phyloP scores from a whole-genome alignment of 2,797 vertebrate genomes.

The Hybognathus amarus region DNA sequence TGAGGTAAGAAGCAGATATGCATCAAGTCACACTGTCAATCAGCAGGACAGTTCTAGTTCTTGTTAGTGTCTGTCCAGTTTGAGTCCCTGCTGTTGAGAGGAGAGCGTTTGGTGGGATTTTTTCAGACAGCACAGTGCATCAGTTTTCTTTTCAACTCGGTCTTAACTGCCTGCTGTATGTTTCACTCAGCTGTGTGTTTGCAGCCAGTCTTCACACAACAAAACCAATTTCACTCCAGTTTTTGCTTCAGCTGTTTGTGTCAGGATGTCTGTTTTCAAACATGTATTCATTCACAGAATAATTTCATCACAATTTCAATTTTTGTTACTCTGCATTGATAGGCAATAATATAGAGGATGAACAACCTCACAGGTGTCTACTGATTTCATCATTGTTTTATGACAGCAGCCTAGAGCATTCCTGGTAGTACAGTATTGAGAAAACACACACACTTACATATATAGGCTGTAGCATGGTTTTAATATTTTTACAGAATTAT shows the following conservation, averaged over 20 bases:
- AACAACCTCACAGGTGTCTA: neutral
- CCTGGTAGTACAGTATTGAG: neutral
- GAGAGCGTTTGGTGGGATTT: neutral
- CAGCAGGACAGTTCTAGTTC: conserved; percentile 23
- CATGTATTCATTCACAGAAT: neutral
- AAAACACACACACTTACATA: neutral
- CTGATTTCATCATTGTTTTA: conserved; percentile 13
- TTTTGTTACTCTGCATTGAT: neutral
- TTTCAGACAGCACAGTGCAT: conserved; percentile 12
- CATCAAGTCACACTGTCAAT: neutral
- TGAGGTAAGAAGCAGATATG: neutral
- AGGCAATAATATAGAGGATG: neutral
- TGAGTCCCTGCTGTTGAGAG: conserved; percentile 5
- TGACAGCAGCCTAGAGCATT: neutral
- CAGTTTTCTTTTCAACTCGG: neutral
- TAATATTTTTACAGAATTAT: conserved; percentile 52
- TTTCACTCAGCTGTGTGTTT: neutral
- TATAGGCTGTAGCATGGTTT: neutral
- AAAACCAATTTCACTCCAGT: neutral
- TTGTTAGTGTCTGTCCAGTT: conserved; percentile 49
- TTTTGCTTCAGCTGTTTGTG: neutral
- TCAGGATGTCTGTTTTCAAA: neutral
- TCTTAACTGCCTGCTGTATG: neutral
- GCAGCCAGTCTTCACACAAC: neutral
- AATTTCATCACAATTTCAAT: neutral